Evolutionary conservation across 2,888 invertebrate genomes (phyloP), one percentile per base, ranked within the genome.

Genomic region (Meandrusa payeni): DNA sequence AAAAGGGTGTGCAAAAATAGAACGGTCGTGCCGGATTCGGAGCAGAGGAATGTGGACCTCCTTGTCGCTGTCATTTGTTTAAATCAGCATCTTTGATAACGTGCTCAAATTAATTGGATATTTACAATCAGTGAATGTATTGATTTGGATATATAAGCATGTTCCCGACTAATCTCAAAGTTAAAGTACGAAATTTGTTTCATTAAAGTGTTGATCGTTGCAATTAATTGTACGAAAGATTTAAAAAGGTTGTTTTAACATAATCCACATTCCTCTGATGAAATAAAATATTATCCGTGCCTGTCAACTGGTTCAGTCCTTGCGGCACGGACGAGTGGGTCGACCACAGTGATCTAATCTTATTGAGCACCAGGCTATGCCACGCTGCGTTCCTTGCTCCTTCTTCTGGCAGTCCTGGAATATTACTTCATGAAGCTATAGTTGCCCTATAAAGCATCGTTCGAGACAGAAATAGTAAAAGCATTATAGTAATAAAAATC

Each of bases 291-390:
- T 37, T 42, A 47, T 71, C 69, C 83, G 81, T 87, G 87, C 87
- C 87, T 94, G 94, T 90, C 65, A 95, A 89, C 79, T 94, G 95
- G 89, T 95, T 95, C 66, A 95, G 90, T 64, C 95, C 95, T 76
- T 91, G 93, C 48, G 93, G 90, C 53, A 92, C 91, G 50, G 91
- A 92, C 37, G 93, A 91, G 69, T 93, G 93, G 54, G 92, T 92
- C 57, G 92, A 94, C 96, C 96, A 96, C 50, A 96, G 88, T 29
- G 95, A 95, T 69, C 95, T 93, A 80, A 96, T 95, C 90, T 96
- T 95, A 71, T 94, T 94, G 76, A 95, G 92, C 65, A 95, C 94
- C 70, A 94, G 83, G 59, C 93, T 93, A 49, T 93, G 93, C 94
- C 94, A 94, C 59, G 88, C 86, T 9, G 86, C 86, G 54, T 69